phyloP scores from a whole-genome alignment of 1,140 invertebrate genomes.

The Riptortus pedestris region DNA sequence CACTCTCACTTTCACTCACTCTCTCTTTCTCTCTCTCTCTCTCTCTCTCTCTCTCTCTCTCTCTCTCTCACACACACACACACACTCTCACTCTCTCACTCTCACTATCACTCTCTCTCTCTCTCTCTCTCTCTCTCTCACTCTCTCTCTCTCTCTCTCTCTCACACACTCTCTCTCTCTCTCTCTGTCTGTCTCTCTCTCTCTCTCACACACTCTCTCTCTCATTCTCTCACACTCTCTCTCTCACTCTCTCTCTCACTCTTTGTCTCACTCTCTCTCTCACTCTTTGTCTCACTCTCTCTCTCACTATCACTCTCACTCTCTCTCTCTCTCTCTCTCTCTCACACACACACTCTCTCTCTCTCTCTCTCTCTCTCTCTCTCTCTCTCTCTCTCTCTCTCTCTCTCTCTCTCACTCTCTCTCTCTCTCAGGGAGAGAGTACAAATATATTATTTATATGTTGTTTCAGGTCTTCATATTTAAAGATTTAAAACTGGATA shows the following conservation, averaged over 20 bases:
- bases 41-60: too few species aligned
- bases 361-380: slow-evolving; percentile 25
- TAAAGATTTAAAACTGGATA: too few species aligned
- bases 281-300: slow-evolving; percentile 25
- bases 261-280: slow-evolving; percentile 5
- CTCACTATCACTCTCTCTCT: slow-evolving; percentile 3
- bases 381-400: slow-evolving; percentile 24
- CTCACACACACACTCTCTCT: slow-evolving; percentile 19
- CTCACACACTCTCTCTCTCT: slow-evolving; percentile 10
- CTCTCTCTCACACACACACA: too few species aligned
- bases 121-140: slow-evolving; percentile 10
- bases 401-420: slow-evolving; percentile 15
- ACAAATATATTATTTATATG: too few species aligned
- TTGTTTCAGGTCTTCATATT: too few species aligned
- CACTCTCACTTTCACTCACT: too few species aligned
- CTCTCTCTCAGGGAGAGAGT: slow-evolving; percentile 11
- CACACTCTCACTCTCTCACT: too few species aligned
- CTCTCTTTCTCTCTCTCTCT: too few species aligned
- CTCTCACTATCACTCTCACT: slow-evolving; percentile 20
- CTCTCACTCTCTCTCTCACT: slow-evolving; percentile 22
- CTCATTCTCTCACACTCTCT: slow-evolving; percentile 26
- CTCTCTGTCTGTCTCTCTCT: slow-evolving; percentile 24
- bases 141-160: slow-evolving; percentile 15
- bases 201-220: slow-evolving; percentile 30
- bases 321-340: slow-evolving; percentile 17